These are phyloP conservation scores for Meghimatium bilineatum DNA, from an alignment of 2,888 invertebrate species.

Conservation along the genomic window DNA sequence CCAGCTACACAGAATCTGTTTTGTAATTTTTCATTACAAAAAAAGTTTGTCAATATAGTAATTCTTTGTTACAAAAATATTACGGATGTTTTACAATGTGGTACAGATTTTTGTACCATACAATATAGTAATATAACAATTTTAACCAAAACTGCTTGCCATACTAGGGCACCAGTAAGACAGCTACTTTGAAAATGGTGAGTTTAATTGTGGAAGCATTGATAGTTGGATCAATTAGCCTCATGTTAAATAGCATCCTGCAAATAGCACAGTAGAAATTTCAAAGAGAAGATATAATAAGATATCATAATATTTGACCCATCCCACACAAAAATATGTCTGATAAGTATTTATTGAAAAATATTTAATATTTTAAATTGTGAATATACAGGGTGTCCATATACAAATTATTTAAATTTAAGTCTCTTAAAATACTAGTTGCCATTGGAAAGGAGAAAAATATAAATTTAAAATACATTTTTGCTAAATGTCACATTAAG, in stretches of 20 bases:
- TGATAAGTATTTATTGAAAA: not conserved
- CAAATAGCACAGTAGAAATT: not conserved
- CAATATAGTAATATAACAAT: not conserved
- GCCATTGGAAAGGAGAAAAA: too few relatives aligned
- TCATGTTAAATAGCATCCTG: not conserved
- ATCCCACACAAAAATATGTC: not conserved
- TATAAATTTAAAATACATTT: too few relatives aligned
- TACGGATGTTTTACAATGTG: not conserved
- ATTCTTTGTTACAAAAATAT: too few relatives aligned
- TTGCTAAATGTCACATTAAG: too few relatives aligned
- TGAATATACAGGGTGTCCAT: not conserved
- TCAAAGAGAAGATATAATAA: not conserved
- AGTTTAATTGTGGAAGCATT: slow-evolving; percentile 26
- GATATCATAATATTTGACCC: not conserved
- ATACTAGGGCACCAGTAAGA: slow-evolving; percentile 30
- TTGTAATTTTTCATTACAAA: too few relatives aligned
- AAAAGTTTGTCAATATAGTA: too few relatives aligned
- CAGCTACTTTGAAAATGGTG: slow-evolving; percentile 42
- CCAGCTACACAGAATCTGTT: too few relatives aligned
- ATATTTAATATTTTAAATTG: not conserved
- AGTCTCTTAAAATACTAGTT: too few relatives aligned
- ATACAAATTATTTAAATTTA: not conserved
- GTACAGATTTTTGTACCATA: not conserved
- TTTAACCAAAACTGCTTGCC: slow-evolving; percentile 7
- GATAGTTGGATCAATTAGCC: not conserved